Evolutionary conservation across 2,797 vertebrate genomes (phyloP).

Genomic region (Moxostoma hubbsi): DNA sequence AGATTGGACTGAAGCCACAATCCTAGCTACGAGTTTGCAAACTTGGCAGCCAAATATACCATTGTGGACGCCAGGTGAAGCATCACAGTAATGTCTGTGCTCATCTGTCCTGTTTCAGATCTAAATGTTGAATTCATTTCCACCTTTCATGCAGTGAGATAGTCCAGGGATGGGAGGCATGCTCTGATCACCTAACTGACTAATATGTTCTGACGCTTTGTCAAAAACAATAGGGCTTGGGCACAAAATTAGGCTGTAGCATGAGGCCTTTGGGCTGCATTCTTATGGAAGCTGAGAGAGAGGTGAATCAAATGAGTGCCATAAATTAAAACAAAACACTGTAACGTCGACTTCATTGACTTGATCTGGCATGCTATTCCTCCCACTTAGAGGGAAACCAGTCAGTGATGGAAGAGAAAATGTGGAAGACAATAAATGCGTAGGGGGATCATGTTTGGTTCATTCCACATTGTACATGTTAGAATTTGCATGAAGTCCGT

Average conservation of each 20-base stretch:
- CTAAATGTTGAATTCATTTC: constrained; percentile 56
- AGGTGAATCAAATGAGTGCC: constrained; percentile 48
- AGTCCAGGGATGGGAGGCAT: constrained; percentile 45
- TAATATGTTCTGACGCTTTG: constrained; percentile 58
- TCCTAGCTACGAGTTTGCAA: constrained; percentile 34
- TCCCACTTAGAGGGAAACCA: constrained; percentile 46
- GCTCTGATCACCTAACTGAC: constrained; percentile 59
- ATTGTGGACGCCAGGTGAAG: constrained; percentile 30
- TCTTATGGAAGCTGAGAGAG: constrained; percentile 52
- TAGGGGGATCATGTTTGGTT: constrained; percentile 7
- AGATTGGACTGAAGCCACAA: constrained; percentile 7
- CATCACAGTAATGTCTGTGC: constrained; percentile 38
- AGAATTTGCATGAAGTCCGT: background rate
- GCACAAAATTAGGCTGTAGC: constrained; percentile 47
- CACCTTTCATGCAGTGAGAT: constrained; percentile 53
- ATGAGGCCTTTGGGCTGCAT: constrained; percentile 53
- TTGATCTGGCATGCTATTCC: constrained; percentile 49
- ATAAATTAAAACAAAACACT: constrained; percentile 56
- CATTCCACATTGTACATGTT: constrained; percentile 17
- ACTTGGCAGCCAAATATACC: constrained; percentile 33
- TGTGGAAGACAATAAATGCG: constrained; percentile 12
- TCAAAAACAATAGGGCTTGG: constrained; percentile 57
- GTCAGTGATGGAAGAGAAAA: constrained; percentile 32
- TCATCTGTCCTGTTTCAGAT: constrained; percentile 55
- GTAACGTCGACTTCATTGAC: constrained; percentile 43